Conservation (phyloP, 2,113 vertebrate genomes). For the Hassar affinis region DNA sequence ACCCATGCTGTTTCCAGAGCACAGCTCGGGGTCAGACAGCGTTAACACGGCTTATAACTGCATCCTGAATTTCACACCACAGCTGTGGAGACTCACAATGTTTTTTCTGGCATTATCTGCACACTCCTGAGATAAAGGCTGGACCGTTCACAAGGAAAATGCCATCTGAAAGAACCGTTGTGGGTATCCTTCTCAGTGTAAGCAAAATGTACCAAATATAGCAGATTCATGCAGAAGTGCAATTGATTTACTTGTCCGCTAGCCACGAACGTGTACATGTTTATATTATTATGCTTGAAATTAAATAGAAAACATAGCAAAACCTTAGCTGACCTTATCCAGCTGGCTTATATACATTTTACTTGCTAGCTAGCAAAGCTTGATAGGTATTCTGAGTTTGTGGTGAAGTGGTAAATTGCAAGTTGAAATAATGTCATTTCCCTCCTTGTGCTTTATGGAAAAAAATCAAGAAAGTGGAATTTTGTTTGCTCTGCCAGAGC, state of each 20-base stretch:
- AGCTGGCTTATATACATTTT: neutral
- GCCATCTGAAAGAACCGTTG: neutral
- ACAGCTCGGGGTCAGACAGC: conserved; percentile 42
- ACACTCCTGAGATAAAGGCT: neutral
- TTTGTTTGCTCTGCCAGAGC: neutral
- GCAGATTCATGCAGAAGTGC: neutral
- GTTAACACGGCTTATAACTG: conserved; percentile 20
- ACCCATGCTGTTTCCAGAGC: conserved; percentile 38
- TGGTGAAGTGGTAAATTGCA: neutral
- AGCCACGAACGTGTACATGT: neutral
- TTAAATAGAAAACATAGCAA: neutral
- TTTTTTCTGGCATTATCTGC: neutral
- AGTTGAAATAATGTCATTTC: neutral
- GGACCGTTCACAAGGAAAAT: neutral
- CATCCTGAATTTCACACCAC: conserved; percentile 32
- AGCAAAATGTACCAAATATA: neutral
- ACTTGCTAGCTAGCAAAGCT: neutral
- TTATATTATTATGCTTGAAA: neutral
- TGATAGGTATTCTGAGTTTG: neutral
- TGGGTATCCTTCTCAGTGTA: neutral
- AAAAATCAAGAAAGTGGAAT: neutral
- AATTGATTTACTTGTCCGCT: neutral
- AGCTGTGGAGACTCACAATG: conserved; percentile 13
- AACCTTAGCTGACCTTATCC: neutral
- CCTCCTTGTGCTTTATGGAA: neutral